These are phyloP conservation scores for Channallabes apus DNA, from an alignment of 2,797 vertebrate species.

Conservation along the genomic window DNA sequence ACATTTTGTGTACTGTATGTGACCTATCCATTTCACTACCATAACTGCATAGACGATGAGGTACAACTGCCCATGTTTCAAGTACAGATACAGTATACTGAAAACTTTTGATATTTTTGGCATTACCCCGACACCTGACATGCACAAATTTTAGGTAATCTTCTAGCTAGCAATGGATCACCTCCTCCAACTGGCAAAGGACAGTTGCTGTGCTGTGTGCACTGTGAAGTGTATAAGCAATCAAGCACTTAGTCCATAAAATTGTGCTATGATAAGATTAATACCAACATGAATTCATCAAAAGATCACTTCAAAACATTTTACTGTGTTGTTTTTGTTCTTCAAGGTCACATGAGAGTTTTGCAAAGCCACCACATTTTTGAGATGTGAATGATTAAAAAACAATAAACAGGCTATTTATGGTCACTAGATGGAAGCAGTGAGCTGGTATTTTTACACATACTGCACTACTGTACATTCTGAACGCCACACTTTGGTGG, in stretches of 20 bases:
- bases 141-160: not conserved
- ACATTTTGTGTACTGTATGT: too few species aligned
- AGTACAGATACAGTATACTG: not conserved
- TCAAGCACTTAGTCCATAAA: not conserved
- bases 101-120: not conserved
- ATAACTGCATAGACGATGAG: not conserved
- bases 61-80: not conserved
- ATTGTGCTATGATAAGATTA: not conserved
- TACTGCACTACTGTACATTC: not conserved
- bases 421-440: slow-evolving; percentile 67
- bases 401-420: not conserved
- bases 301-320: not conserved
- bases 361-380: not conserved
- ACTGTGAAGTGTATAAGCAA: not conserved
- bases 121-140: not conserved
- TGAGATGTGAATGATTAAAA: too few species aligned
- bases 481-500: not conserved
- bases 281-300: not conserved
- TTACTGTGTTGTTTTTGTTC: not conserved
- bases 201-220: not conserved
- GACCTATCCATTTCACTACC: not conserved
- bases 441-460: slow-evolving; percentile 41
- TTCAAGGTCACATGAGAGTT: not conserved
- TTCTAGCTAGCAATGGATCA: not conserved
- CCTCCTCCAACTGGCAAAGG: too few species aligned